These are phyloP conservation scores for Tolypeutes matacus DNA, from an alignment of 2,797 vertebrate genomes.

Conservation along the genomic window DNA sequence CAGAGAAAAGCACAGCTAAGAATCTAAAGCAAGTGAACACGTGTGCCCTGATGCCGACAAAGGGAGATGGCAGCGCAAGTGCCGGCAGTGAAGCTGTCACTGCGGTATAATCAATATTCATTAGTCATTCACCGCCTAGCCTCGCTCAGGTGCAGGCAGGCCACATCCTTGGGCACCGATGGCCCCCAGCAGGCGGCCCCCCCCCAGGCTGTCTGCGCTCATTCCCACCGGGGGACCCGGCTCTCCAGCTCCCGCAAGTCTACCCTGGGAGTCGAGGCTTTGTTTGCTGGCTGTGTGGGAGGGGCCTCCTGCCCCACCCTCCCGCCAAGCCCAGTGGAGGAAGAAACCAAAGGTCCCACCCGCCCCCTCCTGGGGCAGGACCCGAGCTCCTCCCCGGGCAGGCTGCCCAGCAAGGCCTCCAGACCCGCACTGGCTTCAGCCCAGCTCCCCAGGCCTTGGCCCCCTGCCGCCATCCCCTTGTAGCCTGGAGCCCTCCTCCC, in stretches of 20 bases:
- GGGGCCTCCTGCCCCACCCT: conserved; percentile 2
- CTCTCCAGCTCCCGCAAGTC: background rate
- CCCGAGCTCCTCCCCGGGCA: conserved; percentile 59
- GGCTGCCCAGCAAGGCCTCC: conserved; percentile 66
- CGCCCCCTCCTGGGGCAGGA: background rate
- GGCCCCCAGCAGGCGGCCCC: background rate
- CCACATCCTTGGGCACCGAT: background rate
- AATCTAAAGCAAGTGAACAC: background rate
- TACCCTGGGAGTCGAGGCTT: conserved; percentile 33
- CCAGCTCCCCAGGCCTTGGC: conserved; percentile 66
- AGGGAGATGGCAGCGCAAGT: background rate
- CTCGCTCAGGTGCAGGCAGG: background rate
- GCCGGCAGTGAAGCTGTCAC: no score
- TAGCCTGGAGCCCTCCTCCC: conserved; percentile 29
- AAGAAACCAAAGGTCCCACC: conserved; percentile 57
- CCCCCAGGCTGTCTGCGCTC: background rate
- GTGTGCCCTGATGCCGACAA: background rate
- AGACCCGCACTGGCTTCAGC: conserved; percentile 62
- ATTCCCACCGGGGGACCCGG: conserved; percentile 20
- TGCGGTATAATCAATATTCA: background rate
- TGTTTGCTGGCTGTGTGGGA: conserved; percentile 55
- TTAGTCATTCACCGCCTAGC: background rate
- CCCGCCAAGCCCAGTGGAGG: conserved; percentile 42
- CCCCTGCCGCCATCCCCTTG: conserved; percentile 57
- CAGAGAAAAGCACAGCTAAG: background rate